phyloP scores from a whole-genome alignment of 2,797 vertebrate genomes.

The Coilia nasus region DNA sequence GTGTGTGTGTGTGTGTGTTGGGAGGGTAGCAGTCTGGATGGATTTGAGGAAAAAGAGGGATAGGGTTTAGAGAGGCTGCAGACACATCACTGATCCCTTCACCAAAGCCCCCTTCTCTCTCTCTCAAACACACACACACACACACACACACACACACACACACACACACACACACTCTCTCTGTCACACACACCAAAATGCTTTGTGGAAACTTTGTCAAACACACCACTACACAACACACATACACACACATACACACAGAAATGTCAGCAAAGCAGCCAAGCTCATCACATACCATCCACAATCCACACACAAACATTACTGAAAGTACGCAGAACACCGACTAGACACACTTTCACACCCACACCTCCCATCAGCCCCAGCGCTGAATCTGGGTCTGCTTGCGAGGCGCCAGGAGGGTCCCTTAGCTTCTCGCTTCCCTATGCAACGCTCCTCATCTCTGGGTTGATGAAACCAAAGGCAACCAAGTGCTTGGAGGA shows the following conservation, averaged over 20 bases:
- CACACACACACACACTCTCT: too few species aligned
- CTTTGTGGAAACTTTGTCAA: too few species aligned
- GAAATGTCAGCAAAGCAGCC: too few species aligned
- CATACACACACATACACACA: too few species aligned
- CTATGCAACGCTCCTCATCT: neutral
- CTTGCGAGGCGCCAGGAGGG: neutral
- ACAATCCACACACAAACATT: too few species aligned
- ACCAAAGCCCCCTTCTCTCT: neutral
- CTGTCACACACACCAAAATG: too few species aligned
- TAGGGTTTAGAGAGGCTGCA: neutral
- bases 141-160: conserved; percentile 30
- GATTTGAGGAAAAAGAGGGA: neutral
- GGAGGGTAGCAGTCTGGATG: neutral
- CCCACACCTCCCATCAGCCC: neutral
- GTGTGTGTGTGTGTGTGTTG: neutral
- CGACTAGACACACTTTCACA: too few species aligned
- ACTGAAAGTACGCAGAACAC: too few species aligned
- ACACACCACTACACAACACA: too few species aligned
- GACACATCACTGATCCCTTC: conserved; percentile 3
- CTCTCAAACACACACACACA: too few species aligned
- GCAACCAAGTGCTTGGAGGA: neutral
- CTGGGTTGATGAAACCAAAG: neutral
- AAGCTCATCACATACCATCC: too few species aligned
- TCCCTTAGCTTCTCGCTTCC: neutral
- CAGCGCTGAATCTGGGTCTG: neutral